Evolutionary conservation across 2,888 invertebrate genomes (phyloP).

Genomic region (Allygus modestus): DNA sequence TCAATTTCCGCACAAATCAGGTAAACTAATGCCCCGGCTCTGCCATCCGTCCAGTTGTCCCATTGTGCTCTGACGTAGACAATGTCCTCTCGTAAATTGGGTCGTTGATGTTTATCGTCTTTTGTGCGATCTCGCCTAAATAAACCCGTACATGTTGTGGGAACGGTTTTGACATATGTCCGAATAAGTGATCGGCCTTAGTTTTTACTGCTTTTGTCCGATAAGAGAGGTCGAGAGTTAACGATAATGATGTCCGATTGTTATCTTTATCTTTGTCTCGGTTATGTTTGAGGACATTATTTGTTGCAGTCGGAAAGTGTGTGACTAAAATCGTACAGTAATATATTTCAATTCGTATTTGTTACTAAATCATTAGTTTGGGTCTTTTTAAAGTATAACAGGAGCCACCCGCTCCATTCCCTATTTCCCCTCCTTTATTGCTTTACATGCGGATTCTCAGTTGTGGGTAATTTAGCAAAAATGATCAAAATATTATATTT

Average conservation of each 20-base stretch:
- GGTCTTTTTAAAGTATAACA: too few relatives aligned
- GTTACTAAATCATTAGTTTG: too few relatives aligned
- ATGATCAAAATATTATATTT: too few relatives aligned
- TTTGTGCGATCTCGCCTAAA: slow-evolving; percentile 49
- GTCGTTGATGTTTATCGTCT: slow-evolving; percentile 51
- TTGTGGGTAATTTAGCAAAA: too few relatives aligned
- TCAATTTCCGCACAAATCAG: slow-evolving; percentile 59
- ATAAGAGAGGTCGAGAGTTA: slow-evolving; percentile 47
- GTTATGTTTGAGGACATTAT: background rate
- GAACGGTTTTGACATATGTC: slow-evolving; percentile 47
- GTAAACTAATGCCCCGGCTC: slow-evolving; percentile 40
- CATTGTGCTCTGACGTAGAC: slow-evolving; percentile 46
- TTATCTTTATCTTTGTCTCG: background rate
- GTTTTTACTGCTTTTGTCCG: slow-evolving; percentile 22
- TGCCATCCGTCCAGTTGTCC: slow-evolving; percentile 27
- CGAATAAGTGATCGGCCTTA: background rate
- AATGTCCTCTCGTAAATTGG: slow-evolving; percentile 28
- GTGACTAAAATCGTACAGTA: too few relatives aligned
- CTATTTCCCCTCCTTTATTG: too few relatives aligned
- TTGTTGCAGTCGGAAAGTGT: too few relatives aligned
- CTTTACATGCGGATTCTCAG: too few relatives aligned
- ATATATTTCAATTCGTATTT: too few relatives aligned
- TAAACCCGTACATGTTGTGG: slow-evolving; percentile 48
- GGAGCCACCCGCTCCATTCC: too few relatives aligned
- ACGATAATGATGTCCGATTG: slow-evolving; percentile 23